Evolutionary conservation across 2,113 vertebrate genomes (phyloP).

Genomic region (Xiphophorus couchianus): DNA sequence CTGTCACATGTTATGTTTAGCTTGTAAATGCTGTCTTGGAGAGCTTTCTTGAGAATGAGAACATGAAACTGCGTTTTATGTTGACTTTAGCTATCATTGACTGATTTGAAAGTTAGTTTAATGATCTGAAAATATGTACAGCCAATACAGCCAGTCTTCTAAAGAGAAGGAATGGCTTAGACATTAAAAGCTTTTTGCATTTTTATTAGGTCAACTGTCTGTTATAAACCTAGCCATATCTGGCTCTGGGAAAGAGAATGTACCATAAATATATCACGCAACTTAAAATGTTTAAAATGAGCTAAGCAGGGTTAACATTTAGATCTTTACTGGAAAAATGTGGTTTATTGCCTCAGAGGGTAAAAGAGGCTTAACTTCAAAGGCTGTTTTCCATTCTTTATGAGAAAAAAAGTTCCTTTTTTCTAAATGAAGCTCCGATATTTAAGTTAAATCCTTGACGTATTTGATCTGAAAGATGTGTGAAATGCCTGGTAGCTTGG

Average conservation of each 20-base stretch:
- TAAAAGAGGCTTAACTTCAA: slow-evolving; percentile 56
- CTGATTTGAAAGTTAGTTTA: neutral
- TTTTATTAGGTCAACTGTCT: neutral
- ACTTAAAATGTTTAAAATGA: slow-evolving; percentile 16
- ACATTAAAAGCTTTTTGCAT: neutral
- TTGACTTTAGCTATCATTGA: neutral
- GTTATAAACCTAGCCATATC: neutral
- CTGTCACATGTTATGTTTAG: neutral
- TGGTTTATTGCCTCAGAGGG: slow-evolving; percentile 31
- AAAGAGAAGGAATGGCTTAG: neutral
- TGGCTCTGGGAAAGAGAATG: neutral
- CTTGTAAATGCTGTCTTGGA: neutral
- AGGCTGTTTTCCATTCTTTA: slow-evolving; percentile 50
- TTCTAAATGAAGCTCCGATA: slow-evolving; percentile 48
- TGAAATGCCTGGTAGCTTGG: slow-evolving; percentile 53
- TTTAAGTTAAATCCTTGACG: slow-evolving; percentile 30
- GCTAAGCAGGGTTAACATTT: slow-evolving; percentile 28
- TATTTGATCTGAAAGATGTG: slow-evolving; percentile 62
- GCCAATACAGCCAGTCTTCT: neutral
- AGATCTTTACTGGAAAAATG: slow-evolving; percentile 38
- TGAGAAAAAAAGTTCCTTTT: slow-evolving; percentile 30
- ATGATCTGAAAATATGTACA: neutral
- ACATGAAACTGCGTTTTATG: neutral
- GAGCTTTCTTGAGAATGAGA: neutral
- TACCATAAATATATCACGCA: neutral